Base-by-base conservation (phyloP, 2,113 vertebrate genomes). In the Emberiza fucata region DNA sequence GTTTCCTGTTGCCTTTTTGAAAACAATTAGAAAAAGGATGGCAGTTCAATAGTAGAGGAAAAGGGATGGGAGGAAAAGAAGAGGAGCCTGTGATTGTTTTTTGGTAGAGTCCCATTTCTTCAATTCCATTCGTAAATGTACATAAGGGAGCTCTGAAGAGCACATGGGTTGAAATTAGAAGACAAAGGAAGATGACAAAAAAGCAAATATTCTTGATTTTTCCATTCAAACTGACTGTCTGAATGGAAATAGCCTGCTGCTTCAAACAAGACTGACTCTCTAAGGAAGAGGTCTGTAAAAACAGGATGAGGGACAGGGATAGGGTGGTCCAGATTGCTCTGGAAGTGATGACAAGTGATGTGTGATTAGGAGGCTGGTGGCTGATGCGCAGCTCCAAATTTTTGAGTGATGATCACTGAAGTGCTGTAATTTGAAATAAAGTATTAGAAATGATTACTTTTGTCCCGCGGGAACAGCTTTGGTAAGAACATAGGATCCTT, bases 251-350 rank as follows among this genome's bases (percentile, higher is more conserved):
- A 64, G 7, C 12, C 33, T 63, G n/a, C 31, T 53, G 28, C 20
- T n/a, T 8, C 0, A 0, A 78, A 50, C 3, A 40, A 60, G 39
- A 35, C 25, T 64, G 71, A 31, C 19, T 71, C 0, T 1, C 37
- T 44, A n/a, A 92, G 45, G 20, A 85, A 29, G 5, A 37, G 3
- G 19, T 39, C 25, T 59, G 7, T 69, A 29, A 65, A 75, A 80
- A 68, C 14, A 63, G 27, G 10, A 3, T 31, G 9, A 63, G 39
- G 13, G 21, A 42, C 47, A 44, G 59, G 18, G 7, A 61, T 6
- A 31, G 11, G 7, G 12, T 47, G 21, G 28, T 64, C 29, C 29
- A 59, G 7, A 27, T 78, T 50, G 18, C 68, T 83, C 59, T 86
- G 29, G 24, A 80, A 72, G 21, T 29, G 13, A 10, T 76, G 65